Evolutionary conservation across 2,888 invertebrate species (phyloP), one percentile per base, ranked within the genome.

Genomic region (Drosophila sordidula): DNA sequence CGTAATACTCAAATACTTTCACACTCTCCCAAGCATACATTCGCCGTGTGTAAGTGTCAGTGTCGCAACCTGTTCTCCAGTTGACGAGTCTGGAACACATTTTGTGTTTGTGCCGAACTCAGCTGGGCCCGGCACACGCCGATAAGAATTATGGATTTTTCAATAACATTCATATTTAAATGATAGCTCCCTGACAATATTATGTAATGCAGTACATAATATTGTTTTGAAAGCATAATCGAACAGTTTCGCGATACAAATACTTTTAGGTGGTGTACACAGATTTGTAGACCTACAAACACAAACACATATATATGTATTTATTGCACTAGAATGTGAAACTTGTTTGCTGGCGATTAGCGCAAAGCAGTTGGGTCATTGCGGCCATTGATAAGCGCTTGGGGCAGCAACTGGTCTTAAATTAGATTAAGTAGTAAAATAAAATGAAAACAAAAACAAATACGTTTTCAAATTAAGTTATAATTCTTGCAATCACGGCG

Each of bases 1-100:
- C 61, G 22, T 41, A 32, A 56, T 52, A 50, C 38, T 51, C 32
- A 42, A 45, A 39, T 39, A 47, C 41, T 42, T 11, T 34, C 34
- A 8, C 34, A 69, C 47, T 22, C 57, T 51, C 39, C 49, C 61
- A 61, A 34, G 52, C 36, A 55, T 14, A 44, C 18, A 38, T 18
- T 36, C 32, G 56, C 36, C 26, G 36, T 59, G 42, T 49, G 62
- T 58, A 44, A 38, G 56, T 64, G 62, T 65, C 16, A 44, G 57
- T 58, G 44, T 46, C 56, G 68, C 86, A 89, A 83, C 83, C 88
- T 89, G 87, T 85, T 83, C 75, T 69, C 70, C 68, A 75, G 71
- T 56, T 47, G 16, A 29, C 18, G 45, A 46, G 9, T 32, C 41
- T 41, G 34, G 34, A 54, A 45, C 2, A 14, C 3, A 32, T 29